phyloP scores from a whole-genome alignment of 64 coral and sea anemone genomes.

The Trachythela sp. region DNA sequence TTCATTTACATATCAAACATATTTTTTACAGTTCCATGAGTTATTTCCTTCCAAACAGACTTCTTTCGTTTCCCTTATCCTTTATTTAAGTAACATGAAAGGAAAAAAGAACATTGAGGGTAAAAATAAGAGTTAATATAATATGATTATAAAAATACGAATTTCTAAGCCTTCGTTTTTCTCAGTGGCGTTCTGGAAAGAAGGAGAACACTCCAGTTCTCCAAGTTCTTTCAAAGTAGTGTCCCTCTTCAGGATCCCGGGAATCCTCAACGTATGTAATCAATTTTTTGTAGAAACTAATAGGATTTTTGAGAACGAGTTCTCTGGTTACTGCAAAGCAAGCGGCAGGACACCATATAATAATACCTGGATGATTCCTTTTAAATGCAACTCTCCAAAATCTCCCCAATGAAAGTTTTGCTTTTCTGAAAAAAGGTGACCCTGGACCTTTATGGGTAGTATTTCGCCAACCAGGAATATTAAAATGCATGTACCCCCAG shows the following conservation, averaged over 20 bases:
- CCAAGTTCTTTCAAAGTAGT: conserved; percentile 44
- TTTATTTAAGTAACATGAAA: too few relatives aligned
- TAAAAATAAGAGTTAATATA: too few relatives aligned
- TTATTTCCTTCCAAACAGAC: too few relatives aligned
- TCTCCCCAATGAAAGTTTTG: background rate
- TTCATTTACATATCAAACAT: too few relatives aligned
- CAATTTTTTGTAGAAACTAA: conserved; percentile 19
- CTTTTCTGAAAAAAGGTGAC: background rate
- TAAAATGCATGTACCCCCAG: background rate
- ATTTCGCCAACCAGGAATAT: background rate
- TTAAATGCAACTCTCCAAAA: conserved; percentile 13
- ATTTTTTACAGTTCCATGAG: too few relatives aligned
- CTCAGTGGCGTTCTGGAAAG: too few relatives aligned
- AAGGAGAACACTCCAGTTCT: background rate
- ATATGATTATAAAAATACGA: too few relatives aligned
- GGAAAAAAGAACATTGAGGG: too few relatives aligned
- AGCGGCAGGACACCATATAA: background rate
- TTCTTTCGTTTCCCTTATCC: too few relatives aligned
- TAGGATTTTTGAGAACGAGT: background rate
- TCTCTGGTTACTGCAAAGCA: conserved; percentile 19
- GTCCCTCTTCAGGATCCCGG: conserved; percentile 34
- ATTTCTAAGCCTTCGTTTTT: too few relatives aligned
- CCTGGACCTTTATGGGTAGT: background rate
- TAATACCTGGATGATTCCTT: background rate
- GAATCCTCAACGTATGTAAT: conserved; percentile 27